Base-by-base conservation (phyloP, 2,797 vertebrate species). In the Ceyx erithaca region DNA sequence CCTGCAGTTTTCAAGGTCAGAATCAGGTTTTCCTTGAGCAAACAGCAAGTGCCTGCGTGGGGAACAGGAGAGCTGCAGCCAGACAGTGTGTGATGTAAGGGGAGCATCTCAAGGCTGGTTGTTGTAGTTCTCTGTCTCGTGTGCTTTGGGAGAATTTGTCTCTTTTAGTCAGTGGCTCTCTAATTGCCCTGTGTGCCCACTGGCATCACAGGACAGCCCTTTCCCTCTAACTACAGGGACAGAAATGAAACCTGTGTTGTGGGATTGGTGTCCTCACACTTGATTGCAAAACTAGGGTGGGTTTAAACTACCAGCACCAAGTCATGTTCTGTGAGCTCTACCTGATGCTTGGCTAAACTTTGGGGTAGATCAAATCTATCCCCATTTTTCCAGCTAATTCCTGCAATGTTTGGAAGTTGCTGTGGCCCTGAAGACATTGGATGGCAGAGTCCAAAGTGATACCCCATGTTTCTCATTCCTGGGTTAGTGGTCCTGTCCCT, bases 71-170 rank as follows among this genome's bases (percentile, higher is more conserved):
- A 33, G 54, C 58, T 35, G 8, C 3, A 33, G 79, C 1, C 1
- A 3, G 55, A 11, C 8, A 0, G 23, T 3, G 57, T 1, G 0
- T 8, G 3, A 2, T 7, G 1, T 0, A 7, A 15, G 2, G 17
- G 0, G 2, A 12, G 4, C 9, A 5, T 8, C 7, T 14, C 69
- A 26, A 19, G 6, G 22, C 70, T 18, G 17, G 8, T 9, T 31
- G 33, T 63, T 4, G 43, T 0, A 3, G 7, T 3, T 10, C 4
- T 23, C 17, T 41, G 45, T 46, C 23, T 4, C 15, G 4, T 0
- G 1, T 35, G 10, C 31, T 33, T 33, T 28, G 80, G 68, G 63
- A 68, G 45, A 19, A 17, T 37, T 6, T 55, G 55, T 51, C 28
- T 51, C 41, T 70, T 43, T 26, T 7, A 20, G 17, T 14, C 48